These are phyloP conservation scores for Melitaea athalia DNA, from an alignment of 2,888 invertebrate species.

Conservation along the genomic window DNA sequence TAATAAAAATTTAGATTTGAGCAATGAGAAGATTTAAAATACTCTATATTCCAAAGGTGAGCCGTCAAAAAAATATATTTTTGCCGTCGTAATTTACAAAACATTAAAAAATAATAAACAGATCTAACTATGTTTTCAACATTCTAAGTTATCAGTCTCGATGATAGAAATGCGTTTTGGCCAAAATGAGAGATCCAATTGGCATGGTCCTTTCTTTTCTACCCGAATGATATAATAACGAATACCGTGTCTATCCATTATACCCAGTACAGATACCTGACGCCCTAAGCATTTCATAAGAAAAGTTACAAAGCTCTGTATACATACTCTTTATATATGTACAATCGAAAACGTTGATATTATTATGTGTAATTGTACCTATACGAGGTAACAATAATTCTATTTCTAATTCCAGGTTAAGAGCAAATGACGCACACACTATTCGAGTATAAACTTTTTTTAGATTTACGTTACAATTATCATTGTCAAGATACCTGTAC, in stretches of 20 bases:
- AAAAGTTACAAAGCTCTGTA: constrained; percentile 21
- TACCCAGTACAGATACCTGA: constrained; percentile 71
- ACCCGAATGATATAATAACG: constrained; percentile 53
- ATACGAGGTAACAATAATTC: constrained; percentile 19
- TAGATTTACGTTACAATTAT: constrained; percentile 52
- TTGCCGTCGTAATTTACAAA: constrained; percentile 70
- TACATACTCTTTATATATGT: constrained; percentile 29
- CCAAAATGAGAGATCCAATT: constrained; percentile 76
- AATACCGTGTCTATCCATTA: constrained; percentile 55
- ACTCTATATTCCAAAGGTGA: constrained; percentile 76
- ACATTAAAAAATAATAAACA: constrained; percentile 76
- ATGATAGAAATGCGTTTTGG: constrained; percentile 79
- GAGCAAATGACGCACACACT: constrained; percentile 28
- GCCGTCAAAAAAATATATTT: constrained; percentile 76
- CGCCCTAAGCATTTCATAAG: constrained; percentile 37
- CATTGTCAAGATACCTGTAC: constrained; percentile 75
- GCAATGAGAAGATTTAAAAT: constrained; percentile 74
- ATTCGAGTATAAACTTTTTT: constrained; percentile 41
- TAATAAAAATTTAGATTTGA: constrained; percentile 76
- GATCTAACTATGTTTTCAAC: constrained; percentile 77
- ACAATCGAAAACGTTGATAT: constrained; percentile 30
- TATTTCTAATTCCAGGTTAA: constrained; percentile 18
- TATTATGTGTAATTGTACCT: constrained; percentile 25
- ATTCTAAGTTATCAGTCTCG: constrained; percentile 80
- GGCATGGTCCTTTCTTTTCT: constrained; percentile 59